These are phyloP conservation scores for Toxotes lorentzi DNA, from an alignment of 2,797 vertebrate genomes.

Conservation along the genomic window DNA sequence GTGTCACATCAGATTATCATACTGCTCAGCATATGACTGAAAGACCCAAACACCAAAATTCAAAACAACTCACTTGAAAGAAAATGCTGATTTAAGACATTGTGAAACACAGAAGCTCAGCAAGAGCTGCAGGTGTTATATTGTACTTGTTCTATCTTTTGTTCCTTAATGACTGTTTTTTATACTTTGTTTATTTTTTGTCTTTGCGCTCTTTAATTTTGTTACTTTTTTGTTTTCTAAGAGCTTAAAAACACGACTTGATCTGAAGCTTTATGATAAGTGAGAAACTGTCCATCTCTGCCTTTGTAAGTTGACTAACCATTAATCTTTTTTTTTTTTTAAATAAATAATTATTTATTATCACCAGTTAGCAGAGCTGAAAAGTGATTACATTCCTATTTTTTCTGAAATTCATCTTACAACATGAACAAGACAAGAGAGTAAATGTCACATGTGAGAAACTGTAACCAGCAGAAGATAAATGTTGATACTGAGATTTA, in stretches of 20 bases:
- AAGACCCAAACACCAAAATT: constrained; percentile 32
- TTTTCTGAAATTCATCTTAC: neutral
- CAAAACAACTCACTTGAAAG: constrained; percentile 55
- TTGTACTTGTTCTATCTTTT: constrained; percentile 26
- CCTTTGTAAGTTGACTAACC: neutral
- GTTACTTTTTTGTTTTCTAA: constrained; percentile 21
- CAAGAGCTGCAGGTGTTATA: constrained; percentile 32
- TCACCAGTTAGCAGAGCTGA: constrained; percentile 2
- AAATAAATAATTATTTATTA: neutral
- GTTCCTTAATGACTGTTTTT: constrained; percentile 38
- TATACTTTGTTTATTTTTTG: constrained; percentile 13
- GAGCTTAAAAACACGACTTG: neutral
- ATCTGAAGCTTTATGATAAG: constrained; percentile 5
- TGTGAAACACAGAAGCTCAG: constrained; percentile 40
- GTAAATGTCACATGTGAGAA: neutral
- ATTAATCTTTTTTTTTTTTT: neutral
- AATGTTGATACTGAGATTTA: neutral
- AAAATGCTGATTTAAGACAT: constrained; percentile 43
- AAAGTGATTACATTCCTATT: neutral
- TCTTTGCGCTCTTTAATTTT: constrained; percentile 22
- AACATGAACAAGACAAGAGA: neutral
- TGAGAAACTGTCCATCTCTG: constrained; percentile 4
- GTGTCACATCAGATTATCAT: constrained; percentile 47
- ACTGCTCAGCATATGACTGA: constrained; percentile 39
- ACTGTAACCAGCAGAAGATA: neutral